Evolutionary conservation across 2,888 invertebrate genomes (phyloP), one percentile per base, ranked within the genome.

Genomic region (Petrolisthes manimaculis): DNA sequence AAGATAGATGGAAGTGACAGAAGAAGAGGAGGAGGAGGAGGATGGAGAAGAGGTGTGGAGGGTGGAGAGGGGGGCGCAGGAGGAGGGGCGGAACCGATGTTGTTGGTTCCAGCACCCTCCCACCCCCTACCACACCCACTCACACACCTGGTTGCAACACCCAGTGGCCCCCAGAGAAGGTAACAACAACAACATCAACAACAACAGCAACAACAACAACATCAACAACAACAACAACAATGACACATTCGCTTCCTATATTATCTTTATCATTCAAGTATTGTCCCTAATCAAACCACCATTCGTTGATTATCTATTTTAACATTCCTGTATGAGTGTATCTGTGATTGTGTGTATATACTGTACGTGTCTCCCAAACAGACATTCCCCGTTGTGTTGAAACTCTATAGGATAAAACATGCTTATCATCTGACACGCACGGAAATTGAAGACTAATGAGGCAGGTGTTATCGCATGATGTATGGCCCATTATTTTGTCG

Each of bases 131-230:
- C 37, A 37, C 37, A 37, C 37, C 37, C 37, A 18, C 61, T 18
- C 61, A 61, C 61, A 61, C 61, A 61, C 61, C 61, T 61, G 61
- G 61, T 61, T 61, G 61, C 61, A 61, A 61, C 61, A 61, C 61
- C 61, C 37, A 2, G 37, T 37, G 37, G 37, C 37, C 37, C 37
- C 37, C 37, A 37, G 37, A 37, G 37, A 37, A 37, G 37, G 37
- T 37, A 37, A 37, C 37, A 37, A 37, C 37, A 37, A 37, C 37
- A 37, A 37, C 37, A 37, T 2, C 37, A 37, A 37, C 37, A 37
- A 37, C 37, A 37, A 37, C 37, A 37, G 2, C 37, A 37, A 37
- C 37, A 37, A 37, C 37, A 37, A 37, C 37, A 37, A 37, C 37
- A 37, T 0, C 37, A 37, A 37, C 37, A 37, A 37, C 37, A 1